Percentiles rank a stretch among this genome's conserved stretches.
Conservation (phyloP, 35 echinoderm and acorn worm species). For the Amphiura filiformis region DNA sequence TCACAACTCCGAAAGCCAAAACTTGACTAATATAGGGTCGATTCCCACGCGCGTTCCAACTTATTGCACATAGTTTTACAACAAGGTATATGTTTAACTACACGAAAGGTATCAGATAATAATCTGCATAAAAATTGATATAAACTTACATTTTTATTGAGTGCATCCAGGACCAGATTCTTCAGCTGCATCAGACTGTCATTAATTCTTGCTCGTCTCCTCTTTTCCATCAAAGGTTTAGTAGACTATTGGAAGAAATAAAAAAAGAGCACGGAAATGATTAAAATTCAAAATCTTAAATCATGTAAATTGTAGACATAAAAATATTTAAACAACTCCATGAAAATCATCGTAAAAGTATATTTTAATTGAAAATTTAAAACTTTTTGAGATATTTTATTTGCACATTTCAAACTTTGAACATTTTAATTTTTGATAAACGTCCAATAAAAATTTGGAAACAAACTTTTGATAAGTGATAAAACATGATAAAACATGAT, state of each 20-base stretch:
- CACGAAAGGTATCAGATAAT: too few relatives aligned
- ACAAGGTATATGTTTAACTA: too few relatives aligned
- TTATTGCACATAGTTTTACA: too few relatives aligned
- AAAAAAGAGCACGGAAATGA: background rate
- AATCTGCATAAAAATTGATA: background rate
- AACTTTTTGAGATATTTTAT: too few relatives aligned
- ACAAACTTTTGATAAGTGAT: background rate
- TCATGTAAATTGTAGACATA: background rate
- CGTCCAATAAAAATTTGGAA: background rate
- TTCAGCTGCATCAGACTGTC: conserved; percentile 88
- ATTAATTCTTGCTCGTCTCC: conserved; percentile 85
- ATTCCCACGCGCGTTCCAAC: too few relatives aligned
- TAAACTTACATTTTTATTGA: conserved; percentile 97
- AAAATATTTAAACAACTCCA: too few relatives aligned
- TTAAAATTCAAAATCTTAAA: background rate
- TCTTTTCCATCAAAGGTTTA: conserved; percentile 94
- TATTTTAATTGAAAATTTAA: background rate
- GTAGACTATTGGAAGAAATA: conserved; percentile 68
- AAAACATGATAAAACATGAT: background rate
- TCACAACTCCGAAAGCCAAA: too few relatives aligned
- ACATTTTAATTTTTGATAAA: background rate
- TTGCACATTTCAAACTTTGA: background rate
- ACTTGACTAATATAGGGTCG: too few relatives aligned
- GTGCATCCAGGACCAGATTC: conserved; percentile 80
- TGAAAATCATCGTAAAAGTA: background rate